These are phyloP conservation scores for Zhengitettix transpicula DNA, from an alignment of 2,888 invertebrate species.

Conservation along the genomic window DNA sequence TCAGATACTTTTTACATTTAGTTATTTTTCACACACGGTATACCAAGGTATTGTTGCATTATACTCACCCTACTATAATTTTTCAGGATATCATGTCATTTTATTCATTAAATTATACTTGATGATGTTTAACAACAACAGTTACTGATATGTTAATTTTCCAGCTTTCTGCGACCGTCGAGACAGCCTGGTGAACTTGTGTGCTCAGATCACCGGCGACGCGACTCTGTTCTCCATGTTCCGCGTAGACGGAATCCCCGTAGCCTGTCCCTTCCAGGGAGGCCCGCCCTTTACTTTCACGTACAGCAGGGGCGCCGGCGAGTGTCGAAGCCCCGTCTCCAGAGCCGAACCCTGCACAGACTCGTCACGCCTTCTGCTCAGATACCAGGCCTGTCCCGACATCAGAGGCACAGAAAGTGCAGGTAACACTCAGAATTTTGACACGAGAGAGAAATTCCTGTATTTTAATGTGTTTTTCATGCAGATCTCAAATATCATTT, in stretches of 20 bases:
- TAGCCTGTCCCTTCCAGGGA: constrained; percentile 74
- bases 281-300: constrained; percentile 61
- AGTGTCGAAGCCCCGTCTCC: constrained; percentile 75
- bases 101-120: no score
- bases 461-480: no score
- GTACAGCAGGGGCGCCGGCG: constrained; percentile 80
- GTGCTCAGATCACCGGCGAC: constrained; percentile 76
- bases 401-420: constrained; percentile 80
- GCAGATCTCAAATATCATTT: no score
- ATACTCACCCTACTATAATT: no score
- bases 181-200: constrained; percentile 62
- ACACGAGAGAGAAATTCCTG: no score
- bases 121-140: no score
- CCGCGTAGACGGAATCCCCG: constrained; percentile 56
- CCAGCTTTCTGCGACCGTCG: constrained; percentile 54
- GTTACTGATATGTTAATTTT: constrained; percentile 19
- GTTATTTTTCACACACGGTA: no score
- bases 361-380: constrained; percentile 71
- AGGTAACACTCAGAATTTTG: constrained; percentile 32
- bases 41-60: no score
- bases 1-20: no score
- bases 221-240: constrained; percentile 80
- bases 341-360: constrained; percentile 90
- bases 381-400: constrained; percentile 88
- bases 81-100: no score